These are phyloP conservation scores for Phymanthus crucifer DNA, from an alignment of 92 coral and sea anemone genomes.

Conservation along the genomic window DNA sequence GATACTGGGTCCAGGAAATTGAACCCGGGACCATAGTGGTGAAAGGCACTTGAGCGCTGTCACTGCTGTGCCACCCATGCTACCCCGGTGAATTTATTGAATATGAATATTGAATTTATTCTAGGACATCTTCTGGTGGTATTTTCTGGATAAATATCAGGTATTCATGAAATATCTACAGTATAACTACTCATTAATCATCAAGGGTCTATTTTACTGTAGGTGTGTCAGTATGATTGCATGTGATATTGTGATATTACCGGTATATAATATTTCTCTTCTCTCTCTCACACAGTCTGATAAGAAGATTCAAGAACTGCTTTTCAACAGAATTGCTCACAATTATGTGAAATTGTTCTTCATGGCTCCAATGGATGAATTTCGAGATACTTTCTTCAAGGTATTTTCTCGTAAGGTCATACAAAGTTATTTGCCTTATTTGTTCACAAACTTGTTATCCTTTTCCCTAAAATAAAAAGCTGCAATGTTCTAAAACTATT, in stretches of 20 bases:
- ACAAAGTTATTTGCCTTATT: too few relatives aligned
- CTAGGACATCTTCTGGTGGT: slow-evolving; percentile 99
- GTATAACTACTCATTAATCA: too few relatives aligned
- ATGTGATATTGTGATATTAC: too few relatives aligned
- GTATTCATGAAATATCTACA: slow-evolving; percentile 46
- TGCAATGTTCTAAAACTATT: too few relatives aligned
- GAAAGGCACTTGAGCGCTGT: too few relatives aligned
- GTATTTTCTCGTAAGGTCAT: slow-evolving; percentile 7
- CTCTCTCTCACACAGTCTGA: slow-evolving; percentile 49
- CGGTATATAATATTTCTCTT: background rate
- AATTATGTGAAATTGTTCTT: slow-evolving; percentile 92
- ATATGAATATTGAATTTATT: background rate
- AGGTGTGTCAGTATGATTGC: too few relatives aligned
- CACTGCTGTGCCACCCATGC: background rate
- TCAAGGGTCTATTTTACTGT: too few relatives aligned
- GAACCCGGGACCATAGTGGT: too few relatives aligned
- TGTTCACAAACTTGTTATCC: too few relatives aligned
- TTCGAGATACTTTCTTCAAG: slow-evolving; percentile 90
- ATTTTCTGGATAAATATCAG: slow-evolving; percentile 93
- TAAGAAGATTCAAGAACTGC: slow-evolving; percentile 74
- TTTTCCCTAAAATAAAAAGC: too few relatives aligned
- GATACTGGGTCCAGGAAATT: too few relatives aligned
- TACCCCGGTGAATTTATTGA: background rate
- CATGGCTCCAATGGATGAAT: slow-evolving; percentile 66
- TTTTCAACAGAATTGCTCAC: slow-evolving; percentile 91